These are phyloP conservation scores for Apeltes quadracus DNA, from an alignment of 2,113 vertebrate species.

Conservation along the genomic window DNA sequence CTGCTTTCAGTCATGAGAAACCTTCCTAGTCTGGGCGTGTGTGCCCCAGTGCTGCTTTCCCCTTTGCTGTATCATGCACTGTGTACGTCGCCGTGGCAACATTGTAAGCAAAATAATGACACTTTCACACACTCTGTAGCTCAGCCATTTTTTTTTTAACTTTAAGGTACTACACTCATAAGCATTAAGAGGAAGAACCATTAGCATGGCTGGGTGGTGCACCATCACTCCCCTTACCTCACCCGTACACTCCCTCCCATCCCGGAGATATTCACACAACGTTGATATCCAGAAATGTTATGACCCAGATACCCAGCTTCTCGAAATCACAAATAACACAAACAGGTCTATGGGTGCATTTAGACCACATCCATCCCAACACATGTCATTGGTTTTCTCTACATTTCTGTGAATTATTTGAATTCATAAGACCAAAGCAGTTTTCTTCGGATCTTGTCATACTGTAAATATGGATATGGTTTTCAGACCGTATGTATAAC, in stretches of 20 bases:
- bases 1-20: conserved; percentile 34
- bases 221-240: not conserved
- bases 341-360: not conserved
- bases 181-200: not conserved
- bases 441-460: not conserved
- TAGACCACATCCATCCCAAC: conserved; percentile 10
- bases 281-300: conserved; percentile 5
- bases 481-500: not conserved
- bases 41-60: conserved; percentile 18
- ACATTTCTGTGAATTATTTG: not conserved
- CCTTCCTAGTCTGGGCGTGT: conserved; percentile 42
- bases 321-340: conserved; percentile 1
- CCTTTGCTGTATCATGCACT: conserved; percentile 12
- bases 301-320: not conserved
- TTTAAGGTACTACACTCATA: not conserved
- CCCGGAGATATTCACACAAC: not conserved
- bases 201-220: not conserved
- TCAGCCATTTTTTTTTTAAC: too few relatives aligned
- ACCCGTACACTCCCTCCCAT: not conserved
- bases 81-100: conserved; percentile 45
- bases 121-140: not conserved
- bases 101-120: conserved; percentile 23
- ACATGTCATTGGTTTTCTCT: conserved; percentile 18
- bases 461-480: not conserved
- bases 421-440: not conserved